Evolutionary conservation across 1,140 invertebrate species (phyloP), one percentile per base, ranked within the genome.

Genomic region (Bombus superbus): DNA sequence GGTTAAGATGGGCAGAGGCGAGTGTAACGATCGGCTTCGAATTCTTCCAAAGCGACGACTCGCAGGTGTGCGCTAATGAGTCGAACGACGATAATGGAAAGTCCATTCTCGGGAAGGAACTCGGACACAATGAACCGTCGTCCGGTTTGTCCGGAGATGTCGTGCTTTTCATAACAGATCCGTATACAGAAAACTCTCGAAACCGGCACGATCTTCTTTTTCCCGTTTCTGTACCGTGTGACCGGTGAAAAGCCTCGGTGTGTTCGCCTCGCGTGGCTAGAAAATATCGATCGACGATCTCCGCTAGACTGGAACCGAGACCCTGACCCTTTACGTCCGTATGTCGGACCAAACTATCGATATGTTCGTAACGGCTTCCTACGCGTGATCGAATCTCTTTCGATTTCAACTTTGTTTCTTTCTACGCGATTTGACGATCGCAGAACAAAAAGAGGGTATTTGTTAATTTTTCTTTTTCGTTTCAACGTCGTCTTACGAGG

Each of bases 61-160:
- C 85, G 86, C 91, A 91, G 85, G 90, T 91, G 90, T 86, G 75
- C 90, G 88, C 85, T 90, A 88, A 86, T 85, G 91, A 92, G 86
- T 87, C 85, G 78, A 87, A 72, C 85, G 85, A 90, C 86, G 87
- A 89, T 91, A 91, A 91, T 90, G 85, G 79, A 89, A 90, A 78
- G 15, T 69, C 44, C 66, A 57, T 71, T 35, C 69, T 47, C 59
- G 13, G 15, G 69, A 75, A 38, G 57, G 40, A 83, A 71, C 85
- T 75, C 62, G 66, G 69, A 85, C 81, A 89, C 88, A 89, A 89
- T 89, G 75, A 73, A 72, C 35, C 35, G 28, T 40, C 75, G 72
- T 62, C 76, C 57, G 64, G 75, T 38, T 42, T 57, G 57, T 62
- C 22, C 66, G 9, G 47, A n/a, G 53, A 9, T 66, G 42, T 64